Evolutionary conservation across 2,113 vertebrate species (phyloP).

Genomic region (Prunella himalayana): DNA sequence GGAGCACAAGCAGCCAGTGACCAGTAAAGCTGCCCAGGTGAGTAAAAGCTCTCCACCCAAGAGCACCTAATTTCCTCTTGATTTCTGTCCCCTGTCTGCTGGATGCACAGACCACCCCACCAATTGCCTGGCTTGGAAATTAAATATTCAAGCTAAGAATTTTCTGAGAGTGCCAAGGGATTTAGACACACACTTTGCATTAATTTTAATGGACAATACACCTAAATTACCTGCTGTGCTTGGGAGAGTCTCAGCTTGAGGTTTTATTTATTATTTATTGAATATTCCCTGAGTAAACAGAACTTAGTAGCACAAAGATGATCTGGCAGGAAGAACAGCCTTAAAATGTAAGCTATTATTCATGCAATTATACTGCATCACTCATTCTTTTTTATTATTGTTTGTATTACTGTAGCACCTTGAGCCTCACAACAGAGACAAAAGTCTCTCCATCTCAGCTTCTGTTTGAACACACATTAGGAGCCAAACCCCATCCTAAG

Average conservation of each 20-base stretch:
- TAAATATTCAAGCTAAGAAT: neutral
- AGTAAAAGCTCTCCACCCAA: neutral
- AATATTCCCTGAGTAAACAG: constrained; percentile 45
- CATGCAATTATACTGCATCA: constrained; percentile 8
- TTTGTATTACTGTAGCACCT: constrained; percentile 48
- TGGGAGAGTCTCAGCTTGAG: neutral
- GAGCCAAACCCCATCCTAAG: neutral
- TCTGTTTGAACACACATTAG: constrained; percentile 10
- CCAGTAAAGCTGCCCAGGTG: neutral
- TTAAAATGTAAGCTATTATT: constrained; percentile 30
- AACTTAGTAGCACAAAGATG: constrained; percentile 32
- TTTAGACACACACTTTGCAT: constrained; percentile 19
- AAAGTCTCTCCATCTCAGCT: neutral
- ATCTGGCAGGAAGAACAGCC: neutral
- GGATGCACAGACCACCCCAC: neutral
- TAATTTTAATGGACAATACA: constrained; percentile 28
- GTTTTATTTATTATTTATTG: constrained; percentile 66
- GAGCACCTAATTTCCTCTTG: neutral
- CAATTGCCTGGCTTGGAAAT: neutral
- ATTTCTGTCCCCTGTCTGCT: neutral
- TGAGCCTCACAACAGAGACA: neutral
- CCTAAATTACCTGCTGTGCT: constrained; percentile 33
- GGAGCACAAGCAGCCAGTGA: neutral
- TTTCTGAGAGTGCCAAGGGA: neutral
- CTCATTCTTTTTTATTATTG: constrained; percentile 15